phyloP scores from a whole-genome alignment of 2,113 vertebrate species.

The Lagopus leucura region DNA sequence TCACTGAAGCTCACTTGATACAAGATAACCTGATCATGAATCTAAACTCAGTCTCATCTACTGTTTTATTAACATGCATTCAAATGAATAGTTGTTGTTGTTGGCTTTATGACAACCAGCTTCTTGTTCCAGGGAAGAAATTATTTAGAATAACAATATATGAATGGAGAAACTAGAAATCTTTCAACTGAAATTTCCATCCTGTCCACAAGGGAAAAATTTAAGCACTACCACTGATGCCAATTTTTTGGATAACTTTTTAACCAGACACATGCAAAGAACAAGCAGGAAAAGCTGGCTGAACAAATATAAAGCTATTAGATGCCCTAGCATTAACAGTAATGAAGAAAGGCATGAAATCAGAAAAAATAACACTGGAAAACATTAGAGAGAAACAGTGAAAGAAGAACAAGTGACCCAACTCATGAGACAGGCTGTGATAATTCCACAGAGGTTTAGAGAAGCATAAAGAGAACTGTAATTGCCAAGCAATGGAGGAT shows the following conservation, averaged over 20 bases:
- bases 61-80: not conserved
- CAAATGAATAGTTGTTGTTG: not conserved
- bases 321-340: not conserved
- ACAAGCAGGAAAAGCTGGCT: not conserved
- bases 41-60: not conserved
- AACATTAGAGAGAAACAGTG: not conserved
- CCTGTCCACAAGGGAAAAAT: too few relatives aligned
- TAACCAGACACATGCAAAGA: not conserved
- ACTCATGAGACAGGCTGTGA: not conserved
- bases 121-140: not conserved
- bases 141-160: not conserved
- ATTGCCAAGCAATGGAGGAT: not conserved
- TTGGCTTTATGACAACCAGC: not conserved
- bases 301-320: not conserved
- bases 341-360: not conserved
- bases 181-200: not conserved
- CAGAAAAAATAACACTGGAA: not conserved
- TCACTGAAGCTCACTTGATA: not conserved
- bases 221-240: not conserved
- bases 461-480: not conserved
- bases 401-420: not conserved
- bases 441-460: not conserved
- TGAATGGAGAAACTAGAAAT: not conserved
- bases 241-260: not conserved
- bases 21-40: not conserved